A percentile compares a stretch with the other conserved stretches of the same genome.
phyloP scores from a whole-genome alignment of 2,113 vertebrate genomes.

The Epinephelus lanceolatus region DNA sequence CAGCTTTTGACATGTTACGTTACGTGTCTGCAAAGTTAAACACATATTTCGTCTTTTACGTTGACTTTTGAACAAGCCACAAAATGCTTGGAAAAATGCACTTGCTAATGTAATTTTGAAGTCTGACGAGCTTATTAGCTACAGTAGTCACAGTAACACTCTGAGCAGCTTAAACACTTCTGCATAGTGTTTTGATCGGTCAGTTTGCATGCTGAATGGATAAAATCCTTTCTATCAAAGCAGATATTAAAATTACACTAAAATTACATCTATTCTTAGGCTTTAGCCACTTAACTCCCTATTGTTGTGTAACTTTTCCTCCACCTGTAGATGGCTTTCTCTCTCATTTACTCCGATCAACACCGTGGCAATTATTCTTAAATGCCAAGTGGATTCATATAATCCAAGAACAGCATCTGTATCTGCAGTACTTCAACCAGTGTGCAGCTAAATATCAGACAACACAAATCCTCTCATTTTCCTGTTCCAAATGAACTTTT shows the following conservation, averaged over 20 bases:
- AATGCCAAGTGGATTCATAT: background rate
- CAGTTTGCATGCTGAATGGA: background rate
- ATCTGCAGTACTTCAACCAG: background rate
- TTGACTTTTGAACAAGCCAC: too few species aligned
- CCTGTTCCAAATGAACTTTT: background rate
- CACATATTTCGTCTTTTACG: background rate
- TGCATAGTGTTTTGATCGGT: too few species aligned
- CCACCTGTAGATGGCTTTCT: background rate
- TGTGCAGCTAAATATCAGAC: background rate
- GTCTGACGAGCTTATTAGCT: background rate
- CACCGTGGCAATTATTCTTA: background rate
- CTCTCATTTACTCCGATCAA: background rate
- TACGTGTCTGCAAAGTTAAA: background rate
- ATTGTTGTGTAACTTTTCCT: background rate
- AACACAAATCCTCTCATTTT: background rate
- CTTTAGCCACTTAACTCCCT: background rate
- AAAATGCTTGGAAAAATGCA: background rate
- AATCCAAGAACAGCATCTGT: background rate
- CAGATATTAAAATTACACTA: too few species aligned
- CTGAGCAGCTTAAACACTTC: too few species aligned
- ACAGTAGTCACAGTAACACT: too few species aligned
- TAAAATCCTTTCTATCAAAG: background rate
- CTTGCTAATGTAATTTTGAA: background rate
- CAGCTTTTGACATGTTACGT: background rate
- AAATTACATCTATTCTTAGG: background rate